A percentile compares a stretch with the other conserved stretches of the same genome.
Evolutionary conservation across 2,797 vertebrate species (phyloP).

Genomic region (Eurystomus glaucurus): DNA sequence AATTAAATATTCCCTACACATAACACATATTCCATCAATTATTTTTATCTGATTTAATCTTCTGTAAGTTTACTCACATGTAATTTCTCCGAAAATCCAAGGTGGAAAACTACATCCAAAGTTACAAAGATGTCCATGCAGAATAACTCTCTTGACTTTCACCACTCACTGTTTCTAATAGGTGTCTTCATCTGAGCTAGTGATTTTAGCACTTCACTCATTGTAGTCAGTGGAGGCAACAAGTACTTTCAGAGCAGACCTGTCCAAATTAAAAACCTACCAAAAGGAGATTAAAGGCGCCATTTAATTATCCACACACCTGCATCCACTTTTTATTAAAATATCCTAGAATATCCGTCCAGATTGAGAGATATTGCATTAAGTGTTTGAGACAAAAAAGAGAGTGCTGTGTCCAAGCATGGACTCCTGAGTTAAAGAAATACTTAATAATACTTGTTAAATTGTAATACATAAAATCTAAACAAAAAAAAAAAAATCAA

Average conservation of each 20-base stretch:
- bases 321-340: not conserved
- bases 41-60: not conserved
- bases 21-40: not conserved
- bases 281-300: not conserved
- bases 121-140: not conserved
- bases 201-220: not conserved
- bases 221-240: not conserved
- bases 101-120: not conserved
- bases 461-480: not conserved
- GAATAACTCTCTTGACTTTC: not conserved
- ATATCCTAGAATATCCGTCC: not conserved
- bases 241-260: not conserved
- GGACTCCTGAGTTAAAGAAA: not conserved
- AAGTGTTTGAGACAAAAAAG: not conserved
- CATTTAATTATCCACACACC: accelerated
- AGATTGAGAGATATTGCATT: not conserved
- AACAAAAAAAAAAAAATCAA: not conserved
- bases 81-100: not conserved
- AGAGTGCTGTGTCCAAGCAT: not conserved
- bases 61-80: not conserved
- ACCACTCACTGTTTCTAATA: not conserved
- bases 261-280: not conserved
- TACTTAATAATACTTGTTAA: not conserved
- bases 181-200: not conserved
- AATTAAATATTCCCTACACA: not conserved